These are phyloP conservation scores for Machaerirhynchus nigripectus DNA, from an alignment of 2,113 vertebrate species.

Conservation along the genomic window DNA sequence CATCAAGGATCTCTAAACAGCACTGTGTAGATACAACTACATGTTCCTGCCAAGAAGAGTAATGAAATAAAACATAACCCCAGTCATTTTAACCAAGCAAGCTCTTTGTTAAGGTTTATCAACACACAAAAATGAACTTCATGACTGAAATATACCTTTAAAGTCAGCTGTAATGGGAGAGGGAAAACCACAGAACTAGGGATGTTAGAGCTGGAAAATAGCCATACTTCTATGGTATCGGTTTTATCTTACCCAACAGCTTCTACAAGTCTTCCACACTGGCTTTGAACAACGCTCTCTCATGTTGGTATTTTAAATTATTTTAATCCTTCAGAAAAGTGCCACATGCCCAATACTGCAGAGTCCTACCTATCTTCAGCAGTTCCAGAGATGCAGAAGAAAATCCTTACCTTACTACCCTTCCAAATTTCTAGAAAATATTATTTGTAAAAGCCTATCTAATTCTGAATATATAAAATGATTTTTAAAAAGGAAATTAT, in stretches of 20 bases:
- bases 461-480: background rate
- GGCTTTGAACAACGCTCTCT: background rate
- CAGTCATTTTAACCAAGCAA: background rate
- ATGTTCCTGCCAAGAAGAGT: background rate
- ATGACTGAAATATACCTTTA: background rate
- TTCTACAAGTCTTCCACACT: background rate
- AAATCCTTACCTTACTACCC: background rate
- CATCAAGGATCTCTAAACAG: background rate
- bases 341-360: accelerated
- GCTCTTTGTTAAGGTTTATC: background rate
- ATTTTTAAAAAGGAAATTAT: background rate
- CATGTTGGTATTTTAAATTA: background rate
- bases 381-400: background rate
- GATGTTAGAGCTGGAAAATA: background rate
- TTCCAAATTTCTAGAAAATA: background rate
- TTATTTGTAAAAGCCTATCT: background rate
- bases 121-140: background rate
- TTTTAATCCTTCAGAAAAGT: background rate
- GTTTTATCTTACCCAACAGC: background rate
- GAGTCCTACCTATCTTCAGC: background rate
- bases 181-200: background rate
- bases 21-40: background rate
- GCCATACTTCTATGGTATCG: background rate
- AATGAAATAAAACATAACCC: background rate
- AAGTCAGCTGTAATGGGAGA: background rate